Base-by-base conservation (phyloP, 2,888 invertebrate species). In the Cephus pygmeus region DNA sequence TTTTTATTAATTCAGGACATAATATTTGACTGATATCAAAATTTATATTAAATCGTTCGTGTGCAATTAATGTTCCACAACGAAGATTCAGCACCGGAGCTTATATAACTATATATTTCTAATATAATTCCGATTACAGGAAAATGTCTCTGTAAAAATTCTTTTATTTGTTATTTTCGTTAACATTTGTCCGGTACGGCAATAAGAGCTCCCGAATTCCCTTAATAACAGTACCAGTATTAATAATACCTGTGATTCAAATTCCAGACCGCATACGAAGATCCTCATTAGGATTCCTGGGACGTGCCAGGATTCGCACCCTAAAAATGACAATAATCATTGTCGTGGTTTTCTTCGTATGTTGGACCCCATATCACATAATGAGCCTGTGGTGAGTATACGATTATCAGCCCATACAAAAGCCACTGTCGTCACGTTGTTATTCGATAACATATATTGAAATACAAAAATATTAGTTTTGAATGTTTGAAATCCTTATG, bases 351-450 rank as follows among this genome's bases (percentile, higher is more conserved):
- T 98, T 98, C 91, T 95, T 98, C 88, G 93, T 98, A 15, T 98
- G 98, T 91, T 99, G 98, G 98, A 98, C 98, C 1, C 98, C 98
- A 0, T 98, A 98, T 91, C 97, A 98, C 92, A 95, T 97, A 81
- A 98, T 98, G 93, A 95, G 96, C 87, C 92, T 97, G 79, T 98
- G 98, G 98, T 96, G 89, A 94, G 93, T 91, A n/a, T 35, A 77
- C 35, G 68, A 56, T 56, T 56, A 6, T 1, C 56, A 23, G 9
- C 23, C 2, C 6, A 6, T 56, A 56, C 56, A 23, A 56, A 15
- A 56, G 23, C 56, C 56, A 23, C 23, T 15, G 15, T 23, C 23
- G 0, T 23, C 23, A 23, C 23, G 1, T 1, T 23, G 15, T 23
- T 23, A 23, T 6, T 9, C 9, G 56, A 23, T 2, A 2, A 2